These are phyloP conservation scores for Brachypalpus laphriformis DNA, from an alignment of 2,888 invertebrate species.

Conservation along the genomic window DNA sequence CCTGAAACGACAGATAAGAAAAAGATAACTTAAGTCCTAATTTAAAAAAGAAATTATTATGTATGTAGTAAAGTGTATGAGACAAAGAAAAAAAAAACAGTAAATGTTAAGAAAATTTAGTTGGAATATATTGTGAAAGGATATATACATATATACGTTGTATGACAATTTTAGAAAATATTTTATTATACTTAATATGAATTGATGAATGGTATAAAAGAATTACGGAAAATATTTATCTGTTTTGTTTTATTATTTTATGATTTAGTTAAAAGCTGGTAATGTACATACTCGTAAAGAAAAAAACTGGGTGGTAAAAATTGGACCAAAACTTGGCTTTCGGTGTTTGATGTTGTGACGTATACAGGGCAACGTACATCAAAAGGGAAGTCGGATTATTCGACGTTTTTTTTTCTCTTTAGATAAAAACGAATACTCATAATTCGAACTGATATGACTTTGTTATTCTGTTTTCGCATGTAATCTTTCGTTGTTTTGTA, in stretches of 20 bases:
- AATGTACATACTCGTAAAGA: no score
- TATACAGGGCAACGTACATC: no score
- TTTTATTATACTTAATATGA: slow-evolving; percentile 36
- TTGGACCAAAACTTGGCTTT: no score
- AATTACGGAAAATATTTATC: neutral
- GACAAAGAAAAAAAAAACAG: neutral
- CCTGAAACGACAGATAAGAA: neutral
- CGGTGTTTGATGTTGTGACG: no score
- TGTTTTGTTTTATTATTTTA: neutral
- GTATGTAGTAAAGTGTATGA: slow-evolving; percentile 15
- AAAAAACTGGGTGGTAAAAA: no score
- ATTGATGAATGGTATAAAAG: slow-evolving; percentile 22
- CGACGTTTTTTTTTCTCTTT: no score
- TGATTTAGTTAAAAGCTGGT: no score
- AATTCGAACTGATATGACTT: no score
- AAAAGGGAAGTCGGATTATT: no score
- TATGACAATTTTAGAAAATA: slow-evolving; percentile 39
- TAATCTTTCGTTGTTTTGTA: no score
- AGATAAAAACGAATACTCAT: no score
- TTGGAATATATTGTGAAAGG: slow-evolving; percentile 4
- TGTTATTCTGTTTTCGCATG: no score
- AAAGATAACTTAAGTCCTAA: slow-evolving; percentile 12
- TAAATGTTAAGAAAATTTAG: slow-evolving; percentile 19
- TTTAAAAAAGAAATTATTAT: slow-evolving; percentile 35
- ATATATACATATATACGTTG: neutral